Conservation (phyloP, 2,888 invertebrate genomes). For the Hypsopygia costalis region DNA sequence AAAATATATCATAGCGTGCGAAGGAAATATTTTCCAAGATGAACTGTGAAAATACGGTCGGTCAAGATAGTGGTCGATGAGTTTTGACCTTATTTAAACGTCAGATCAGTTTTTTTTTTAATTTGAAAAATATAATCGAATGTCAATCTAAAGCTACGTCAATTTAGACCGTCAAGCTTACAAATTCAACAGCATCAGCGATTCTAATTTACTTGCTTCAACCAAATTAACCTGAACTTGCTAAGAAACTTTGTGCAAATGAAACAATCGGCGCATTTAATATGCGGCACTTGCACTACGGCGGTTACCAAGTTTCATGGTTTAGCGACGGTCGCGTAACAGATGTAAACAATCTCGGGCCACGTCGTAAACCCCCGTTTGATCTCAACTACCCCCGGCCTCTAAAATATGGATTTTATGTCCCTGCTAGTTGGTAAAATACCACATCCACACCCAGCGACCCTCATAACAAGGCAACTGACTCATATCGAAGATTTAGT, state of each 20-base stretch:
- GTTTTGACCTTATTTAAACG: too few species aligned
- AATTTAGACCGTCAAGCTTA: too few species aligned
- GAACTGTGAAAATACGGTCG: too few species aligned
- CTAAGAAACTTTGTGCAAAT: constrained; percentile 21
- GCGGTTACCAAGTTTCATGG: constrained; percentile 72
- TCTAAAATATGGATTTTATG: constrained; percentile 79
- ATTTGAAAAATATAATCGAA: too few species aligned
- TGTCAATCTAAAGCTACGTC: too few species aligned
- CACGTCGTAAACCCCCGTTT: constrained; percentile 76
- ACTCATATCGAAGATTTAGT: not conserved
- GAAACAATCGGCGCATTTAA: constrained; percentile 40
- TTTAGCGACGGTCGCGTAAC: constrained; percentile 65
- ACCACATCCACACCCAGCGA: constrained; percentile 63
- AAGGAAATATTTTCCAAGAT: too few species aligned
- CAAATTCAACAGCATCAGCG: too few species aligned
- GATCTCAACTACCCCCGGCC: constrained; percentile 59
- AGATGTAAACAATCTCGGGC: constrained; percentile 78
- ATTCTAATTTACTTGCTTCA: not conserved
- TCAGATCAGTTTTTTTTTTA: too few species aligned
- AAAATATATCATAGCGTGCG: too few species aligned
- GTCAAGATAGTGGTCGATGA: too few species aligned
- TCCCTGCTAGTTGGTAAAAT: constrained; percentile 67
- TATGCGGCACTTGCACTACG: constrained; percentile 49
- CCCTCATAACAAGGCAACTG: constrained; percentile 54
- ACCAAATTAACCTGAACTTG: constrained; percentile 8